Percentiles rank a stretch among this genome's conserved stretches.
Evolutionary conservation across 2,797 vertebrate genomes (phyloP).

Genomic region (Otolemur crassicaudatus): DNA sequence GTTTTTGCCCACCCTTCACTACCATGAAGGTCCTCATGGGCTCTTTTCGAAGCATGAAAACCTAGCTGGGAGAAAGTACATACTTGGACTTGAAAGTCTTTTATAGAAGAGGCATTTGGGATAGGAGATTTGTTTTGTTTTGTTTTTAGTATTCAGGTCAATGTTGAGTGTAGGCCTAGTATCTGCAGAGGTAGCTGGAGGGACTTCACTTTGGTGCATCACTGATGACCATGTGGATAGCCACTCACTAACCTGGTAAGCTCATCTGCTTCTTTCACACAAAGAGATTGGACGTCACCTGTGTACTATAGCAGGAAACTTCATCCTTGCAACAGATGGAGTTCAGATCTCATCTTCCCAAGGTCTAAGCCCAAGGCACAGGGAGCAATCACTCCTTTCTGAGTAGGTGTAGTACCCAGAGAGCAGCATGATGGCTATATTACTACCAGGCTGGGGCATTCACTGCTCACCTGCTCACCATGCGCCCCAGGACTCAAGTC

Average conservation of each 20-base stretch:
- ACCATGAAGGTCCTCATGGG: neutral
- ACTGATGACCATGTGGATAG: neutral
- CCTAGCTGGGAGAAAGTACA: neutral
- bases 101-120: neutral
- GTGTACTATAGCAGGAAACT: neutral
- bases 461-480: neutral
- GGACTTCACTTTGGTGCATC: neutral
- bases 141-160: neutral
- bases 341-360: neutral
- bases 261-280: neutral
- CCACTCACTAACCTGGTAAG: neutral
- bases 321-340: neutral
- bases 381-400: neutral
- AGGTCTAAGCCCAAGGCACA: neutral
- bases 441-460: accelerated
- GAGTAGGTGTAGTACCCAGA: neutral
- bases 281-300: neutral
- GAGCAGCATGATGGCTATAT: neutral
- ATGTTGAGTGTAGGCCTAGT: neutral
- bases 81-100: neutral
- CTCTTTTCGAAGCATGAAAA: neutral
- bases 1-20: neutral
- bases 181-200: neutral
- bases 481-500: neutral
- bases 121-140: neutral